Percentiles rank a stretch among this genome's conserved stretches.
Evolutionary conservation across 2,888 invertebrate genomes (phyloP).

Genomic region (Ametastegia equiseti): DNA sequence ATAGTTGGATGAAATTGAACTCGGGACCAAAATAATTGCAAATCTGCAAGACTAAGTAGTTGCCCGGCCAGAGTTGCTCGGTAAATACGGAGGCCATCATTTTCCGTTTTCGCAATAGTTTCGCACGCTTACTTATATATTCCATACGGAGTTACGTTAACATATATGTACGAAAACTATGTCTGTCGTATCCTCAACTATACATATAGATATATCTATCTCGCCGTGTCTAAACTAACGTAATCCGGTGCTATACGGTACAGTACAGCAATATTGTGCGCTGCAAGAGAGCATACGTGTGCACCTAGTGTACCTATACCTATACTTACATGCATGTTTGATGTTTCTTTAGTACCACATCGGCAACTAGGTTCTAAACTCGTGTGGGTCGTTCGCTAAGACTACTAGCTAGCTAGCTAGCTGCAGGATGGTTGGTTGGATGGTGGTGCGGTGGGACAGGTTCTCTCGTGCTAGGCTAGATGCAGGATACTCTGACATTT

Average conservation of each 20-base stretch:
- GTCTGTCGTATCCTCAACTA: not conserved
- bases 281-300: constrained; percentile 54
- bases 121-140: constrained; percentile 10
- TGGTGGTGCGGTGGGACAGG: constrained; percentile 55
- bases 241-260: not conserved
- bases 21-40: not conserved
- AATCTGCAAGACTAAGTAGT: not conserved
- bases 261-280: not conserved
- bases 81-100: constrained; percentile 11
- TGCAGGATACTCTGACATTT: constrained; percentile 71
- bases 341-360: not conserved
- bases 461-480: constrained; percentile 54
- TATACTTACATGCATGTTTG: constrained; percentile 46
- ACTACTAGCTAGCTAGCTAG: not conserved
- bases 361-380: constrained; percentile 26
- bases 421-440: not conserved
- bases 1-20: not conserved
- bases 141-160: not conserved
- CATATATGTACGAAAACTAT: not conserved
- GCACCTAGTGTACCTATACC: constrained; percentile 47
- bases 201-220: not conserved
- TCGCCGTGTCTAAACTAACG: constrained; percentile 4
- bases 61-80: not conserved
- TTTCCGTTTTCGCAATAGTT: constrained; percentile 37
- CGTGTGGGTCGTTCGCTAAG: not conserved